phyloP scores from a whole-genome alignment of 2,113 vertebrate species.

The Pongo pygmaeus region DNA sequence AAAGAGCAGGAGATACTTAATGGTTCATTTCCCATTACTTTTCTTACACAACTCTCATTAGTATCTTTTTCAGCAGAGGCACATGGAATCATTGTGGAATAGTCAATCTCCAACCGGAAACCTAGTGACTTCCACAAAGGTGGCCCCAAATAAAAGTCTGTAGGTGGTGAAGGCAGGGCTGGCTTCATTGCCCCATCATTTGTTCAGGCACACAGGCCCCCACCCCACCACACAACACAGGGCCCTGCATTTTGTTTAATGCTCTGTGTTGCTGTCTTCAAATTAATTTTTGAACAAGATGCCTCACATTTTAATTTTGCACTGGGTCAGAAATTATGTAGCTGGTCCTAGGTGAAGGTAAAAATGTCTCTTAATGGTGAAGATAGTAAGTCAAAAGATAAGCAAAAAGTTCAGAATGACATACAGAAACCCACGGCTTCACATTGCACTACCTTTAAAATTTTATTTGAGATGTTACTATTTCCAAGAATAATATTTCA shows the following conservation, averaged over 20 bases:
- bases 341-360: neutral
- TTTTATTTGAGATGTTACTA: constrained; percentile 20
- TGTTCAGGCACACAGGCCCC: neutral
- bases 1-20: constrained; percentile 27
- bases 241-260: neutral
- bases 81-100: neutral
- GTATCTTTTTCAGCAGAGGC: neutral
- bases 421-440: neutral
- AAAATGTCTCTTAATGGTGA: neutral
- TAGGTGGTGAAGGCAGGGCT: neutral
- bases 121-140: neutral
- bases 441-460: neutral
- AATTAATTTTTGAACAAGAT: neutral
- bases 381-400: neutral
- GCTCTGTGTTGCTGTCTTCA: neutral
- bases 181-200: neutral
- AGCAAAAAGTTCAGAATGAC: constrained; percentile 21
- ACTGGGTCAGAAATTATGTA: neutral
- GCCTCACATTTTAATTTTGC: neutral
- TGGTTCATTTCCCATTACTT: constrained; percentile 48
- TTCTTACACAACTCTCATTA: constrained; percentile 33
- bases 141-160: neutral
- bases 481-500: constrained; percentile 37
- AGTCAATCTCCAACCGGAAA: neutral
- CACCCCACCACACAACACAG: neutral